A percentile compares a stretch with the other conserved stretches of the same genome.
phyloP scores from a whole-genome alignment of 2,113 vertebrate genomes.

The Rutilus rutilus region DNA sequence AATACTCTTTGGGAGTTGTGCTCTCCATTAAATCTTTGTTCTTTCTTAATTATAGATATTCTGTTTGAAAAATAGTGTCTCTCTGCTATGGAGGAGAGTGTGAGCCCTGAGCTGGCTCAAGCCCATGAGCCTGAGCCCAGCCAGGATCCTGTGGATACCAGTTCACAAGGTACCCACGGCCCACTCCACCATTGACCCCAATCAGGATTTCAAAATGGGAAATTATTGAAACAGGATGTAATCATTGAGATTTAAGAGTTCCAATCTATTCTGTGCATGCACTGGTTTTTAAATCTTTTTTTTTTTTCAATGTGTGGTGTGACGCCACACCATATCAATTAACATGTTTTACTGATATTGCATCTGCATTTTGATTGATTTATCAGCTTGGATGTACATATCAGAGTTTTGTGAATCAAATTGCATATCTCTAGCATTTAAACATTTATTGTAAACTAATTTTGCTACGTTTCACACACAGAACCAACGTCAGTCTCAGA shows the following conservation, averaged over 20 bases:
- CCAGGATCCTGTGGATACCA: slow-evolving; percentile 80
- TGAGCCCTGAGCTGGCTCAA: slow-evolving; percentile 73
- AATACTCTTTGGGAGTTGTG: slow-evolving; percentile 45
- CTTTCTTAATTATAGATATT: slow-evolving; percentile 76
- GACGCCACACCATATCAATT: neutral
- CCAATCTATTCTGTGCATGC: slow-evolving; percentile 1
- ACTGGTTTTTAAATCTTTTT: neutral
- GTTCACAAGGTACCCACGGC: slow-evolving; percentile 82
- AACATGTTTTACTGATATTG: neutral
- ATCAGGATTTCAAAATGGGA: slow-evolving; percentile 10
- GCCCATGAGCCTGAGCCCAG: slow-evolving; percentile 76
- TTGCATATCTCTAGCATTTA: neutral
- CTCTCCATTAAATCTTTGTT: slow-evolving; percentile 67
- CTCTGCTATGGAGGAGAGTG: slow-evolving; percentile 81
- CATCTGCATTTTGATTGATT: neutral
- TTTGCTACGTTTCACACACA: slow-evolving; percentile 40
- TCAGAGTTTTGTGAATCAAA: neutral
- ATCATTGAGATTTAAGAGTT: neutral
- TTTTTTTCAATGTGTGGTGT: neutral
- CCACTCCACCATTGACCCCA: slow-evolving; percentile 22
- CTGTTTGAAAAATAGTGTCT: slow-evolving; percentile 72
- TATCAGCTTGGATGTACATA: neutral
- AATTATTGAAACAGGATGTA: neutral
- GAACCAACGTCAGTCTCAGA: slow-evolving; percentile 66
- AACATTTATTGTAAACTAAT: neutral